phyloP scores from a whole-genome alignment of 2,113 vertebrate species.

The Chinchilla lanigera region DNA sequence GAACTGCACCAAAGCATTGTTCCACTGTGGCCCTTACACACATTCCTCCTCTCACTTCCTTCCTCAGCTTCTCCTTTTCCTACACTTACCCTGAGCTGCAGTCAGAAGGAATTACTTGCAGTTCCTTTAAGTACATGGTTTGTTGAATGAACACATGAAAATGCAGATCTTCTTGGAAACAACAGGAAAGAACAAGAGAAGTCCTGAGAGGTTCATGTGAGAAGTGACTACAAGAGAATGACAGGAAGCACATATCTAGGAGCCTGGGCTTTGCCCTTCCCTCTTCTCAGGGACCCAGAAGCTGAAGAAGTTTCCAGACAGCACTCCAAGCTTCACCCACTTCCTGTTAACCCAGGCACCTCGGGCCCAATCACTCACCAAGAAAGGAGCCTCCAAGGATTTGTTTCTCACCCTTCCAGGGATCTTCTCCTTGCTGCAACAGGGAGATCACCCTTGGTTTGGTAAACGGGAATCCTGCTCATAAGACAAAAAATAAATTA shows the following conservation, averaged over 20 bases:
- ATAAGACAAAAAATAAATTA: background rate
- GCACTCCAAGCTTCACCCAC: background rate
- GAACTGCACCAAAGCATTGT: background rate
- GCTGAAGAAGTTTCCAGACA: background rate
- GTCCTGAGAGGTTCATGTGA: background rate
- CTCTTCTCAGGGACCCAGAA: background rate
- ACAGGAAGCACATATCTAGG: background rate
- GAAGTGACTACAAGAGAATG: background rate
- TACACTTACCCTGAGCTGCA: background rate
- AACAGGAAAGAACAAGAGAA: background rate
- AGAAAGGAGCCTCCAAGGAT: background rate
- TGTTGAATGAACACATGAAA: background rate
- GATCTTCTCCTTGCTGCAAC: slow-evolving; percentile 76
- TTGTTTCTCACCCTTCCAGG: slow-evolving; percentile 69
- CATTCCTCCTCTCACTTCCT: background rate
- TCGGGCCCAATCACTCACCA: slow-evolving; percentile 54
- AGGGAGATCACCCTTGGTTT: slow-evolving; percentile 79
- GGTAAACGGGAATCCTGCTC: slow-evolving; percentile 68
- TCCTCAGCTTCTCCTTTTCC: background rate
- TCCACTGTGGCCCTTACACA: accelerated
- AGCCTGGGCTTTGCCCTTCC: background rate
- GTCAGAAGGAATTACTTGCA: background rate
- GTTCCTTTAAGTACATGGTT: background rate
- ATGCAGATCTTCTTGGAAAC: background rate
- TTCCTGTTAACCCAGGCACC: background rate